Base-by-base conservation (phyloP, 1,140 invertebrate species). In the Drosophila nasuta region DNA sequence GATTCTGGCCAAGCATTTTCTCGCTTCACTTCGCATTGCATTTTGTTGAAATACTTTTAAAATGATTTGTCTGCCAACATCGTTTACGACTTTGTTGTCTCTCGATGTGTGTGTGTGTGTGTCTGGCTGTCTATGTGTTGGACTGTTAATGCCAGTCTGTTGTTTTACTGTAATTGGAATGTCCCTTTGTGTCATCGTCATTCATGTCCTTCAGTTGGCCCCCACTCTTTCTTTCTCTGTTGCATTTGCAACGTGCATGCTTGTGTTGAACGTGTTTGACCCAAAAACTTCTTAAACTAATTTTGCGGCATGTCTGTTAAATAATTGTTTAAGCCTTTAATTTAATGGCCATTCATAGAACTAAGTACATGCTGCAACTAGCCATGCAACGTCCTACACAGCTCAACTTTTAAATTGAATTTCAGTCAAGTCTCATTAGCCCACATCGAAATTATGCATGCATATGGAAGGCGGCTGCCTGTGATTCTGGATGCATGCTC, bases 311-410 rank as follows among this genome's bases (percentile, higher is more conserved):
- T 78, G 77, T 86, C 72, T 86, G 72, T 75, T 86, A 82, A 76
- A 78, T 86, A 86, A 90, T 90, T 90, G 82, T 65, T 90, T 82
- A 90, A 90, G 82, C 77, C 77, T 68, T 90, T 90, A 82, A 86
- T 82, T 82, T 64, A 80, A 65, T 65, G 45, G 58, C 46, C 41
- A 76, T 45, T 46, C 45, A n/a, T 52, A 33, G 45, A 38, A 48
- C 17, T 43, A 38, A 30, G 48, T 6, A 33, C 6, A 33, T 10
- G 20, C 13, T 38, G 10, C 41, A 41, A 48, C 63, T 15, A 45
- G 20, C 38, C 30, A 45, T 43, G 41, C 49, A 54, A 74, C 46
- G 65, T 66, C 60, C 8, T 15, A 57, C 20, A 59, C 56, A 60
- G 67, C 54, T 79, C 67, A 81, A 58, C 65, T 79, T 75, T 64